Base-by-base conservation (phyloP, 1,140 invertebrate genomes). In the Anoplolepis gracilipes region DNA sequence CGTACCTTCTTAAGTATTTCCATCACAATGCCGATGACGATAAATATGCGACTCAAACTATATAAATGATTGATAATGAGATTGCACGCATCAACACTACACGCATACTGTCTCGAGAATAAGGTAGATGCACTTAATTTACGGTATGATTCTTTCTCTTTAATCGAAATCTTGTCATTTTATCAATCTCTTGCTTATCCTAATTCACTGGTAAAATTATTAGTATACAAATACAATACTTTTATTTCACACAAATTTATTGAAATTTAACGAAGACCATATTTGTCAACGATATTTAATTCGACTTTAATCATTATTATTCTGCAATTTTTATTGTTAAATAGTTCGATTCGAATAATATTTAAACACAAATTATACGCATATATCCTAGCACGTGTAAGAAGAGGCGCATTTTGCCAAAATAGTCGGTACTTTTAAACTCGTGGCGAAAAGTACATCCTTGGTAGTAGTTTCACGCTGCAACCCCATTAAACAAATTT, bases 401-500 rank as follows among this genome's bases (percentile, higher is more conserved):
- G 46, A 16, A 19, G 46, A 16, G 1, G 3, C 16, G 46, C 16
- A 49, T 49, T 49, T 49, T 16, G 0, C 16, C 16, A 19, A 49
- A 49, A 49, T 4, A n/a, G 46, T 13, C 10, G 7, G 33, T 7
- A 22, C 33, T 57, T 59, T 39, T 28, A 39, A 72, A 59, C 28
- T 59, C 33, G 77, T 42, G 64, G 42, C 62, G 65, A 10, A 33
- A 39, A 33, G 10, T 57, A 28, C 19, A 57, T 22, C 57, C 72
- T 57, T 39, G 49, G 19, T 22, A 72, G 53, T 25, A 59, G 53
- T 28, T 57, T 25, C 53, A 22, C 19, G 75, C 28, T 30, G 78
- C 42, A 81, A 72, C 22, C 67, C 49, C 65, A 72, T 81, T 81
- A 81, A 81, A 81, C 78, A 70, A 81, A 82, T 73, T 72, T 82